Conservation (phyloP, 2,113 vertebrate genomes). For the Labeo catla region DNA sequence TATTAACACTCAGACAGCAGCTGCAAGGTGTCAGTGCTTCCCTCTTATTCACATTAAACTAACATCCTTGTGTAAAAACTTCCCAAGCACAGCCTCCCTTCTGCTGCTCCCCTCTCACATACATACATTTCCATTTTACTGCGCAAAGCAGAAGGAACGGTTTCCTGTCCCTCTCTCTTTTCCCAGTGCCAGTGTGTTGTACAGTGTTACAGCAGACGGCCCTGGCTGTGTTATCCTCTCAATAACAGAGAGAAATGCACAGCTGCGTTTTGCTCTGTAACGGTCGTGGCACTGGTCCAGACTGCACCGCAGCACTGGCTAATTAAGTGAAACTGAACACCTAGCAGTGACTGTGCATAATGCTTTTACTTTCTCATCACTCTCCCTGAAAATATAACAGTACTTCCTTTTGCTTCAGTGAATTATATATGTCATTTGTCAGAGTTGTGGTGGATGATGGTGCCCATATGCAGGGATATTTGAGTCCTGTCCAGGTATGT, state of each 20-base stretch:
- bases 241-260: slow-evolving; percentile 62
- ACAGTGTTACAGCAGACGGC: slow-evolving; percentile 8
- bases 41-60: slow-evolving; percentile 57
- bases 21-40: slow-evolving; percentile 67
- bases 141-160: slow-evolving; percentile 65
- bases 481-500: background rate
- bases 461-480: background rate
- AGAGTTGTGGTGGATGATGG: background rate
- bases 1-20: slow-evolving; percentile 59
- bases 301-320: slow-evolving; percentile 55
- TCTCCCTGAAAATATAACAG: slow-evolving; percentile 22
- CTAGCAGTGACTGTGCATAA: slow-evolving; percentile 59
- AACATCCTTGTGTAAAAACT: slow-evolving; percentile 65
- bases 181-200: slow-evolving; percentile 51
- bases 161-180: slow-evolving; percentile 65
- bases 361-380: slow-evolving; percentile 24
- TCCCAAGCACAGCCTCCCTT: slow-evolving; percentile 24
- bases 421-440: background rate
- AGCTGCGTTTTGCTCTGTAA: slow-evolving; percentile 65
- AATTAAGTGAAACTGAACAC: slow-evolving; percentile 71
- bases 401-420: background rate
- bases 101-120: slow-evolving; percentile 16
- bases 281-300: slow-evolving; percentile 62
- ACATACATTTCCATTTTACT: slow-evolving; percentile 55
- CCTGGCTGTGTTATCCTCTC: slow-evolving; percentile 57